Percentiles rank a stretch among this genome's conserved stretches.
These are phyloP conservation scores for Andrena flavipes DNA, from an alignment of 2,888 invertebrate species.

Conservation along the genomic window DNA sequence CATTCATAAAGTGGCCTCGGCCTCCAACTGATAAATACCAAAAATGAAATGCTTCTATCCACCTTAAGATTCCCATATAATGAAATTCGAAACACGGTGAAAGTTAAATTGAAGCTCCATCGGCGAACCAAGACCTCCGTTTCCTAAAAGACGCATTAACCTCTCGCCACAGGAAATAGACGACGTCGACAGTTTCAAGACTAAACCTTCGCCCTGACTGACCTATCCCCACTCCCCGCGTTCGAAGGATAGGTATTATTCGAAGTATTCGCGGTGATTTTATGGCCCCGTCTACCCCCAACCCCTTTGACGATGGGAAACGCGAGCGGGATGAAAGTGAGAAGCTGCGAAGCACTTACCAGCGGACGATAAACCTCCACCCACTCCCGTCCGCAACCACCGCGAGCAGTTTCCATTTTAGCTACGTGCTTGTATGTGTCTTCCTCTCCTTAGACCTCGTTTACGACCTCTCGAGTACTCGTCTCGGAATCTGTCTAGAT, in stretches of 20 bases:
- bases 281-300: conserved; percentile 59
- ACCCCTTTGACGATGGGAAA: conserved; percentile 3
- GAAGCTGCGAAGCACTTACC: conserved; percentile 76
- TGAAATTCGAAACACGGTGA: too few relatives aligned
- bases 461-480: conserved; percentile 76
- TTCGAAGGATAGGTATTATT: conserved; percentile 54
- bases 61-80: too few relatives aligned
- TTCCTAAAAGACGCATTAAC: background rate
- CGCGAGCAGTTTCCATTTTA: conserved; percentile 76
- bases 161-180: background rate
- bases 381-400: conserved; percentile 64
- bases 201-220: background rate
- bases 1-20: too few relatives aligned
- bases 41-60: too few relatives aligned
- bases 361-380: conserved; percentile 75
- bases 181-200: background rate
- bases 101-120: background rate
- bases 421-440: conserved; percentile 70
- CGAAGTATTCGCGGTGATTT: conserved; percentile 76
- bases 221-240: background rate
- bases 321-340: conserved; percentile 62
- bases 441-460: conserved; percentile 64
- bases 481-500: conserved; percentile 53
- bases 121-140: background rate
- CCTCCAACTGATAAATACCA: too few relatives aligned